Base-by-base conservation (phyloP, 2,888 invertebrate genomes). In the Calameuta pallipes region DNA sequence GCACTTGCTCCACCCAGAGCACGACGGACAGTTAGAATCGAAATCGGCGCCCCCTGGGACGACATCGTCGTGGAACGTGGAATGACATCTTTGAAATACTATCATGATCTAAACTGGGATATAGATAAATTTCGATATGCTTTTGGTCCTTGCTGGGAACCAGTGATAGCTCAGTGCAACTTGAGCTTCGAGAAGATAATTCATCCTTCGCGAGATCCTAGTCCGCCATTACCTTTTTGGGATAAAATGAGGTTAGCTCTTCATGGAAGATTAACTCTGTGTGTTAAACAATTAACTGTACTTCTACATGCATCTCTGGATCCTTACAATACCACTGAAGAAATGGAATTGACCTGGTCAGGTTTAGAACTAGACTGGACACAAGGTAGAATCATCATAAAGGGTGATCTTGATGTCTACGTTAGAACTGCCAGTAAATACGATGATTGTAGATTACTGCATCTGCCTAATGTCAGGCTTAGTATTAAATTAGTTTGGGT, bases 61-160 rank as follows among this genome's bases (percentile, higher is more conserved):
- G 93, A 94, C 30, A 94, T 95, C 82, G 93, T 94, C n/a, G 94
- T 99, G 15, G 96, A 98, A 90, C 94, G 99, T 78, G 96, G 96
- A 83, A 98, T 99, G 96, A 96, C 98, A 75, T 95, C 98, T 0
- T 93, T 99, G 71, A 99, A 99, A 92, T 99, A 98, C 93, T 99
- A 98, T 92, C 98, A 99, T 92, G 99, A 99, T 92, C 94, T 99
- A 79, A 98, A 98, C 92, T 98, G 98, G 93, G 98, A 98, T 91
- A 95, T 98, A 86, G 95, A 96, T 76, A 95, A 96, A 83, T 97
- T 95, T 89, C 96, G 96, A 89, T 97, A 98, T 90, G 98, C 99
- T 0, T 99, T 99, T 90, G 99, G 99, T 0, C 98, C 99, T 0
- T 99, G 99, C 91, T 99, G 99, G 99, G 99, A 99, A 89, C 99